Percentiles rank a stretch among this genome's conserved stretches.
These are phyloP conservation scores for Hycleus cichorii DNA, from an alignment of 1,140 invertebrate species.

Conservation along the genomic window DNA sequence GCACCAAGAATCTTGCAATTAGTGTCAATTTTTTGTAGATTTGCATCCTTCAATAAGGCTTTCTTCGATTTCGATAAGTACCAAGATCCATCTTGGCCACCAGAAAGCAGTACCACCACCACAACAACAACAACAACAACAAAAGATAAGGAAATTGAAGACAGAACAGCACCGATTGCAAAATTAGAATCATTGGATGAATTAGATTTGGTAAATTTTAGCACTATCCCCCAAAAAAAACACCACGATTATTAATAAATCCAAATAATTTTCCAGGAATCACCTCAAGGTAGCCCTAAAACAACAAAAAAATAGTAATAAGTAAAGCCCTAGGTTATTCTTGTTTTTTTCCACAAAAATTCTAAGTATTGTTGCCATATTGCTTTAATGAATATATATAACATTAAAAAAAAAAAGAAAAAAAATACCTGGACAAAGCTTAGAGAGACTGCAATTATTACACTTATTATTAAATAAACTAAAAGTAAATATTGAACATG, in stretches of 20 bases:
- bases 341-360: no score
- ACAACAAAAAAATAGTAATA: slow-evolving; percentile 30
- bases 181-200: slow-evolving; percentile 60
- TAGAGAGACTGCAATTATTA: no score
- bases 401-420: no score
- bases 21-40: slow-evolving; percentile 18
- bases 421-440: no score
- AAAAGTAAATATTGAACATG: no score
- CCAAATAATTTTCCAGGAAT: slow-evolving; percentile 30
- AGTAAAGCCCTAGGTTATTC: no score
- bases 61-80: slow-evolving; percentile 36
- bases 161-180: slow-evolving; percentile 51
- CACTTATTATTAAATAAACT: no score
- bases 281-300: slow-evolving; percentile 34
- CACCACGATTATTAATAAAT: no score
- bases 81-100: slow-evolving; percentile 28
- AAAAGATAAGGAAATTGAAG: slow-evolving; percentile 33
- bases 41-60: slow-evolving; percentile 40
- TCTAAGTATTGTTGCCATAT: no score
- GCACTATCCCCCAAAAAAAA: no score
- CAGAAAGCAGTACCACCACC: slow-evolving; percentile 16
- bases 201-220: slow-evolving; percentile 43
- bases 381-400: no score
- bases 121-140: neutral
- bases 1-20: neutral